Evolutionary conservation across 2,113 vertebrate genomes (phyloP).

Genomic region (Podilymbus podiceps): DNA sequence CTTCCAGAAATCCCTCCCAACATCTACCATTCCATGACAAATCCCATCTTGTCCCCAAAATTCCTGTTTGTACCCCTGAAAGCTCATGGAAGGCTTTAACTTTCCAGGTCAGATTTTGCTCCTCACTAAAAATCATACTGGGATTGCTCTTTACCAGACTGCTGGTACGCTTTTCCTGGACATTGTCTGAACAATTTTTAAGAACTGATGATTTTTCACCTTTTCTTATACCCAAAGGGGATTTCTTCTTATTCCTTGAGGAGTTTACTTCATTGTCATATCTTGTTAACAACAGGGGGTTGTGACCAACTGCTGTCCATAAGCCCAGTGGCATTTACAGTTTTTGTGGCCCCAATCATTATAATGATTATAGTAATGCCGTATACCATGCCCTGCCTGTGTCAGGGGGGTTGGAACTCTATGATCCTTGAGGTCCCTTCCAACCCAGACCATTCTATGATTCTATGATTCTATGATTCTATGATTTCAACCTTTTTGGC

Average conservation of each 20-base stretch:
- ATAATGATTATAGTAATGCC: not conserved
- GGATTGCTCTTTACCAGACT: not conserved
- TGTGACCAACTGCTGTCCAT: not conserved
- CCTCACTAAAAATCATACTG: not conserved
- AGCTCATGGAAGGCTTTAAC: not conserved
- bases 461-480: no score
- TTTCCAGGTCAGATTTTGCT: not conserved
- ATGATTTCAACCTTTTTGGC: not conserved
- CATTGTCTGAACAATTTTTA: not conserved
- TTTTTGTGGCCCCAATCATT: not conserved
- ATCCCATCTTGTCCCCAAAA: not conserved
- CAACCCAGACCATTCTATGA: no score
- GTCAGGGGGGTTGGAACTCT: no score
- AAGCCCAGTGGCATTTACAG: not conserved
- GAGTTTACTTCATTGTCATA: not conserved
- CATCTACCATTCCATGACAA: not conserved
- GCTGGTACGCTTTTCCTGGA: not conserved
- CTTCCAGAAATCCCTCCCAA: not conserved
- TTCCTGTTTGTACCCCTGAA: not conserved
- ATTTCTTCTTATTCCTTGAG: not conserved
- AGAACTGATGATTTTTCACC: not conserved
- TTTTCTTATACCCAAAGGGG: not conserved
- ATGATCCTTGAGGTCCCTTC: no score
- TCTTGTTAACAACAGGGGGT: not conserved
- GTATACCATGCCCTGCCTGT: no score